Evolutionary conservation across 2,113 vertebrate genomes (phyloP).

Genomic region (Zosterops lateralis): DNA sequence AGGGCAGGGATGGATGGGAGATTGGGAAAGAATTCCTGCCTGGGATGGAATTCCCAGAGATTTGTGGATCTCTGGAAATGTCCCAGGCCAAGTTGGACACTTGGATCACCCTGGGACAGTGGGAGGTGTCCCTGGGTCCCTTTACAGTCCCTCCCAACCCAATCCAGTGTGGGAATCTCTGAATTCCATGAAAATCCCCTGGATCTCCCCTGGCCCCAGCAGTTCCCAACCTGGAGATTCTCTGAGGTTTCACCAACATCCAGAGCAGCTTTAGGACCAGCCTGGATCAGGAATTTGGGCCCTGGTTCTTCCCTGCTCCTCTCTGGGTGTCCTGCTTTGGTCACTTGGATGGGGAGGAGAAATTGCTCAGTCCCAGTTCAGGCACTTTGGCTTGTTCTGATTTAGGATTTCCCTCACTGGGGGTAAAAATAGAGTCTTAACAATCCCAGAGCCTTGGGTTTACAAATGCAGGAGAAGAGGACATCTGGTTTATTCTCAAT

Average conservation of each 20-base stretch:
- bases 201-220: not conserved
- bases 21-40: not conserved
- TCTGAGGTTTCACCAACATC: not conserved
- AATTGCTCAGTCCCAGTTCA: not conserved
- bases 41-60: not conserved
- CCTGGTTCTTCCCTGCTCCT: not conserved
- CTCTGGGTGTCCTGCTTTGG: rapidly evolving
- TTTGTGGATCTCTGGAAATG: not conserved
- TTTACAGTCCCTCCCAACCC: not conserved
- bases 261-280: not conserved
- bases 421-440: not conserved
- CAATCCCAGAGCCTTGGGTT: not conserved
- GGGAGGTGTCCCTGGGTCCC: not conserved
- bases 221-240: not conserved
- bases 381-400: not conserved
- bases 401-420: not conserved
- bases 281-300: rapidly evolving
- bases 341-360: not conserved
- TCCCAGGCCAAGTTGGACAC: rapidly evolving
- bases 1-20: not conserved
- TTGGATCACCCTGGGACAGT: not conserved
- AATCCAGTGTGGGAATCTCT: not conserved
- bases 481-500: not conserved
- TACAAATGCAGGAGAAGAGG: not conserved
- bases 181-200: rapidly evolving